Conservation (phyloP, 2,113 vertebrate species). For the Microcebus tavaratra region DNA sequence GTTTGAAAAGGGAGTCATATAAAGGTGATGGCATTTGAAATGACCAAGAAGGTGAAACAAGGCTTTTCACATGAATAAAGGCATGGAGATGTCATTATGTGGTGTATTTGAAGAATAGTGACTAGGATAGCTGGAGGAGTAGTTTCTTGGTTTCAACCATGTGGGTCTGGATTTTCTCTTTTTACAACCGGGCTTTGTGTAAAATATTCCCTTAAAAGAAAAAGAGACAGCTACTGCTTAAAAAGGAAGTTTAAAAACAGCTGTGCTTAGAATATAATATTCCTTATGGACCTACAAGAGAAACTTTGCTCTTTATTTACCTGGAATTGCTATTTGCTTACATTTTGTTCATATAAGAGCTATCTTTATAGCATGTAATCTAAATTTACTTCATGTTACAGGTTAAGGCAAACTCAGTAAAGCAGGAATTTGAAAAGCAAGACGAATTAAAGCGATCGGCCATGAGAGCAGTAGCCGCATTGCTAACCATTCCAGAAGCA, state of each 20-base stretch:
- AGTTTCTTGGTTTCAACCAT: neutral
- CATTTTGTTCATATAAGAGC: constrained; percentile 20
- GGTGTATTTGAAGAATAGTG: neutral
- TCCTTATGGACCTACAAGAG: neutral
- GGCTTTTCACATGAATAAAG: constrained; percentile 27
- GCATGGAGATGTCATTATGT: neutral
- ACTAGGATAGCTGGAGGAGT: neutral
- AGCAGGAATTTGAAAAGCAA: constrained; percentile 99
- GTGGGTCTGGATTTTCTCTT: neutral
- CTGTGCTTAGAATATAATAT: neutral
- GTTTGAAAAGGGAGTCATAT: neutral
- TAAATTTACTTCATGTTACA: constrained; percentile 69
- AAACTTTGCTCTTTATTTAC: neutral
- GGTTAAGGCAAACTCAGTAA: constrained; percentile 99
- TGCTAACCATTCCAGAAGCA: constrained; percentile 98
- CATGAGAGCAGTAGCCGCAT: constrained; percentile 97
- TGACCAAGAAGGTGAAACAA: neutral
- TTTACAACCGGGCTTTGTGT: neutral
- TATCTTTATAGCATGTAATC: constrained; percentile 28
- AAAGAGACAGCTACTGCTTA: neutral
- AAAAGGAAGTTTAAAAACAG: neutral
- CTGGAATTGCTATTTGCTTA: neutral
- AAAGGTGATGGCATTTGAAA: neutral
- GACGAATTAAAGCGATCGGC: constrained; percentile 98
- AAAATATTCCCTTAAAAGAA: neutral